A percentile compares a stretch with the other conserved stretches of the same genome.
Conservation (phyloP, 2,888 invertebrate species). For the Ochropleura plecta region DNA sequence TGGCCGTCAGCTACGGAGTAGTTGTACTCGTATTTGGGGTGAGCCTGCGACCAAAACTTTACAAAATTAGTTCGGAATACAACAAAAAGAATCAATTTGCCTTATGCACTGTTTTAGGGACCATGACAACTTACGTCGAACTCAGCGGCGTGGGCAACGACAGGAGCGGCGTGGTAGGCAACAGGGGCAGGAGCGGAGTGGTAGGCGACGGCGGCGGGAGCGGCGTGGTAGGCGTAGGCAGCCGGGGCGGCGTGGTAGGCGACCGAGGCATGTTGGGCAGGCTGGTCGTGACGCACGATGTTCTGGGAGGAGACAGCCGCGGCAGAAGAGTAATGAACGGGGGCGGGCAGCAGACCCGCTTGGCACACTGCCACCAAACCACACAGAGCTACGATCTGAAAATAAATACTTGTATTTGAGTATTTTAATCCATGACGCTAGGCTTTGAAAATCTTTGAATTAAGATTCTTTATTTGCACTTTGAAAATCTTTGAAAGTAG, state of each 20-base stretch:
- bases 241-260: constrained; percentile 64
- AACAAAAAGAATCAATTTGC: not conserved
- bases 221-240: constrained; percentile 62
- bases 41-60: constrained; percentile 70
- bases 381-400: too few species aligned
- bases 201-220: constrained; percentile 39
- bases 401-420: not conserved
- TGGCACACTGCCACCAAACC: too few species aligned
- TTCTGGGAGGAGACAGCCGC: constrained; percentile 78
- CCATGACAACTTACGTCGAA: constrained; percentile 38
- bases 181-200: constrained; percentile 39
- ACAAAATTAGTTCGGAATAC: constrained; percentile 67
- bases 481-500: too few species aligned
- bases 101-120: not conserved
- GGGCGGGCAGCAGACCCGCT: too few species aligned
- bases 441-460: too few species aligned
- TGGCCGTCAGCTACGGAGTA: constrained; percentile 86
- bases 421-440: not conserved
- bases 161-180: constrained; percentile 79
- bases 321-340: constrained; percentile 74
- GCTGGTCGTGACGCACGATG: constrained; percentile 75
- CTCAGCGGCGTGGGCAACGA: constrained; percentile 63
- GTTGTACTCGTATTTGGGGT: constrained; percentile 86
- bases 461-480: too few species aligned
- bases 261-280: constrained; percentile 50